Evolutionary conservation across 2,797 vertebrate species (phyloP), one percentile per base, ranked within the genome.

Genomic region (Stomatorhinus walkeri): DNA sequence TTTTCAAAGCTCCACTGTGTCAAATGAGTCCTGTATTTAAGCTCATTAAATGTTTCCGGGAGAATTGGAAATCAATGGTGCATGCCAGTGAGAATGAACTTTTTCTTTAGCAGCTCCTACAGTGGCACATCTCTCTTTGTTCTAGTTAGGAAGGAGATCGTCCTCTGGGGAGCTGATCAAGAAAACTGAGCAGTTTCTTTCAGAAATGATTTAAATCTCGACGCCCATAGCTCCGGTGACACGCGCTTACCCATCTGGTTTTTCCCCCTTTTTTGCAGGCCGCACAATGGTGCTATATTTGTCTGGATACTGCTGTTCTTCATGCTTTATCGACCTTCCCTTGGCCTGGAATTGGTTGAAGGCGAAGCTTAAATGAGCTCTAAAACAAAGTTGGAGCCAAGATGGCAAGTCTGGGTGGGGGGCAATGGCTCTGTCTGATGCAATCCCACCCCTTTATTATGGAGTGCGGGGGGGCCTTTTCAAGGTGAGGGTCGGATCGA

Each of bases 11-110:
- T 91, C 91, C 93, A 89, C 93, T 91, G 93, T 94, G 94, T 95
- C 94, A 94, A 94, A 94, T 93, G 91, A 94, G 93, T 92, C 94
- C 94, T 95, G 93, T 94, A 94, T 94, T 94, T 95, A 95, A 94
- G 94, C 95, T 96, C 94, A 95, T 96, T 96, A 96, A 95, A 95
- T 96, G 94, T 96, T 96, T 96, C 95, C 93, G 92, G 94, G 94
- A 95, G 94, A 96, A 96, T 95, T 94, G 94, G 94, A 95, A 96
- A 96, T 95, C 95, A 95, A 95, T 96, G 95, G 93, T 92, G 95
- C 94, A 93, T 95, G 94, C 94, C 92, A 91, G 93, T 94, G 94
- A 92, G 91, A 91, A 89, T 94, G 94, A 95, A 95, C 93, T 94
- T 95, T 95, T 88, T 92, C 93, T 95, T 96, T 93, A 94, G 94